Conservation (phyloP, 30 jellyfish, hydroid and myxozoan species). For the Phacellophora camtschatica region DNA sequence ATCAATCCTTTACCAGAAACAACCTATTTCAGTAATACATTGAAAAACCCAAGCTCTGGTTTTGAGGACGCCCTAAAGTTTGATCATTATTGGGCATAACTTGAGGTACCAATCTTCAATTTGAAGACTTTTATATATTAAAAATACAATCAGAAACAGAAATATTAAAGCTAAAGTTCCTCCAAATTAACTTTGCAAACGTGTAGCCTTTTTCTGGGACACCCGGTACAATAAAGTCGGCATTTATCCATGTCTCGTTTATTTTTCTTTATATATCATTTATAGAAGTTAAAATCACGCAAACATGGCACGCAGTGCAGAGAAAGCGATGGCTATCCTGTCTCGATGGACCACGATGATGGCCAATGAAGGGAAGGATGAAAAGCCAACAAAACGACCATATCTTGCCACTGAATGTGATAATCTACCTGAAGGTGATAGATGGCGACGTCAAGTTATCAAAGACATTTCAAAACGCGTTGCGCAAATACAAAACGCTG, state of each 20-base stretch:
- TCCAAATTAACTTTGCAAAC: too few relatives aligned
- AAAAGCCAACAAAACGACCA: constrained; percentile 80
- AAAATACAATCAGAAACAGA: neutral
- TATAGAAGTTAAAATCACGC: neutral
- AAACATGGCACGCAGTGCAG: constrained; percentile 93
- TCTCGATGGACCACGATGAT: constrained; percentile 97
- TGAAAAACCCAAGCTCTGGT: too few relatives aligned
- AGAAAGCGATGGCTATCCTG: constrained; percentile 98
- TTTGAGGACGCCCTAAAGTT: too few relatives aligned
- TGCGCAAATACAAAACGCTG: constrained; percentile 98
- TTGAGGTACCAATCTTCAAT: neutral
- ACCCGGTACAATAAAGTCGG: neutral
- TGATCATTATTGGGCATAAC: too few relatives aligned
- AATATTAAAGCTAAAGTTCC: too few relatives aligned
- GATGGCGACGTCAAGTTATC: constrained; percentile 95
- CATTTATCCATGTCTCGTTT: neutral
- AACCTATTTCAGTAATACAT: too few relatives aligned
- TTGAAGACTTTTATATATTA: neutral
- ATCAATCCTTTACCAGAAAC: too few relatives aligned
- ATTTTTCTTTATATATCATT: neutral
- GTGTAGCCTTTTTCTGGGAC: too few relatives aligned
- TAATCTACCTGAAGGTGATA: constrained; percentile 82
- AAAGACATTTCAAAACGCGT: constrained; percentile 90
- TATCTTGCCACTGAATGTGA: constrained; percentile 94
- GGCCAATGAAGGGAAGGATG: constrained; percentile 84